These are phyloP conservation scores for Plagiodera versicolora DNA, from an alignment of 2,888 invertebrate species.

Conservation along the genomic window DNA sequence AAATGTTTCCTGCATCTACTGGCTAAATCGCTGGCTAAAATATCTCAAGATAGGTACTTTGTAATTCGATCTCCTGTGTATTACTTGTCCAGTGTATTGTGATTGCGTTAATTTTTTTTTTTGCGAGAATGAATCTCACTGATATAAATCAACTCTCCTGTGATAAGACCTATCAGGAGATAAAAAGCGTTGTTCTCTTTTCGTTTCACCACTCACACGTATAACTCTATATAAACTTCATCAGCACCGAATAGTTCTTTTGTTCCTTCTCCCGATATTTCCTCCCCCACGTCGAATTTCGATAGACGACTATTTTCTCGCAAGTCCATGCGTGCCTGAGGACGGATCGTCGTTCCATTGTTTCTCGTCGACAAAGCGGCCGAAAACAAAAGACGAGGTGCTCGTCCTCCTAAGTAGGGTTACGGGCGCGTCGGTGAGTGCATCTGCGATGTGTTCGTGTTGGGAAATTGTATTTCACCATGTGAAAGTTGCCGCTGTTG, in stretches of 20 bases:
- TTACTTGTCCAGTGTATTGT: too few relatives aligned
- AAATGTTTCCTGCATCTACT: too few relatives aligned
- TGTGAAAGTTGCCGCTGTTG: constrained; percentile 11
- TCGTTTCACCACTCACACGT: too few relatives aligned
- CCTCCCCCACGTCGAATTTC: background rate
- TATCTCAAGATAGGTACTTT: too few relatives aligned
- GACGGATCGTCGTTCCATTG: constrained; percentile 21
- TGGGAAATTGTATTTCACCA: background rate
- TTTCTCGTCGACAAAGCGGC: constrained; percentile 17
- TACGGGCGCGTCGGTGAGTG: constrained; percentile 3
- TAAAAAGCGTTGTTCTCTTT: too few relatives aligned
- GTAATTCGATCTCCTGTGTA: too few relatives aligned
- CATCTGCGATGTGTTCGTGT: constrained; percentile 7
- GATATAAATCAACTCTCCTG: too few relatives aligned
- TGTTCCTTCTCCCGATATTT: constrained; percentile 19
- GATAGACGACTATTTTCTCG: constrained; percentile 13
- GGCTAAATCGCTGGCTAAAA: too few relatives aligned
- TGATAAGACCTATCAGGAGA: too few relatives aligned
- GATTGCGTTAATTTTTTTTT: too few relatives aligned
- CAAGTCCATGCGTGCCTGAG: constrained; percentile 28
- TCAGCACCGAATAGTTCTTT: constrained; percentile 13
- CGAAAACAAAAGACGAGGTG: constrained; percentile 33
- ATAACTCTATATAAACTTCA: too few relatives aligned
- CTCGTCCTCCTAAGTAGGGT: constrained; percentile 20
- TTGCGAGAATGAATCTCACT: too few relatives aligned